Conservation (phyloP, 2,888 invertebrate genomes). For the Sympetrum striolatum region DNA sequence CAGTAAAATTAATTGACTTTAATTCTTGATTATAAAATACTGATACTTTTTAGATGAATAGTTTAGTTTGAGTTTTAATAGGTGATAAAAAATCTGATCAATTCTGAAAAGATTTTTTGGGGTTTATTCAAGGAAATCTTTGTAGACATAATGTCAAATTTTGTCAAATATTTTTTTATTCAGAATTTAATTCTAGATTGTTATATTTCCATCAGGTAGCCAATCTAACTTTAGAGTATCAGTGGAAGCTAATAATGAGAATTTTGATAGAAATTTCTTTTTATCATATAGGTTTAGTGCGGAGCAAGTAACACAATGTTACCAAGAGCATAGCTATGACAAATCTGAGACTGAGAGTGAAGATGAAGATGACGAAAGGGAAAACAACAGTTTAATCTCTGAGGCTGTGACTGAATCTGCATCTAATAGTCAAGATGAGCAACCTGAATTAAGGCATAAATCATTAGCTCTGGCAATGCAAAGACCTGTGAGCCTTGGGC, state of each 20-base stretch:
- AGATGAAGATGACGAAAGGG: constrained; percentile 55
- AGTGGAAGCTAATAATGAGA: not conserved
- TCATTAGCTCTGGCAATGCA: constrained; percentile 47
- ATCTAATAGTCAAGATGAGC: not conserved
- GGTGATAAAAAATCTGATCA: no score
- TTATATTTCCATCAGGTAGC: no score
- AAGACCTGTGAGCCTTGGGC: constrained; percentile 47
- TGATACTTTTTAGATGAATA: no score
- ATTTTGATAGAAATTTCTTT: not conserved
- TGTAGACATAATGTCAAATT: no score
- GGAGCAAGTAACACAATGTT: constrained; percentile 48
- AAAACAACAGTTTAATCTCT: constrained; percentile 47
- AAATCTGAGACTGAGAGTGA: constrained; percentile 63
- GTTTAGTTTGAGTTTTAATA: no score
- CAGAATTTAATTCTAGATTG: no score
- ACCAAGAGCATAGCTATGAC: constrained; percentile 54
- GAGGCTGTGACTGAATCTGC: not conserved
- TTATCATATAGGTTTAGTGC: constrained; percentile 37
- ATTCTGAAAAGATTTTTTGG: no score
- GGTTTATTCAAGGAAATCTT: no score
- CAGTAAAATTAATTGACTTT: no score
- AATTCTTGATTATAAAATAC: no score
- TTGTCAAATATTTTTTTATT: no score
- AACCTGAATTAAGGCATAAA: not conserved
- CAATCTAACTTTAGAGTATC: not conserved